A percentile compares a stretch with the other conserved stretches of the same genome.
Evolutionary conservation across 2,113 vertebrate genomes (phyloP).

Genomic region (Bubo bubo): DNA sequence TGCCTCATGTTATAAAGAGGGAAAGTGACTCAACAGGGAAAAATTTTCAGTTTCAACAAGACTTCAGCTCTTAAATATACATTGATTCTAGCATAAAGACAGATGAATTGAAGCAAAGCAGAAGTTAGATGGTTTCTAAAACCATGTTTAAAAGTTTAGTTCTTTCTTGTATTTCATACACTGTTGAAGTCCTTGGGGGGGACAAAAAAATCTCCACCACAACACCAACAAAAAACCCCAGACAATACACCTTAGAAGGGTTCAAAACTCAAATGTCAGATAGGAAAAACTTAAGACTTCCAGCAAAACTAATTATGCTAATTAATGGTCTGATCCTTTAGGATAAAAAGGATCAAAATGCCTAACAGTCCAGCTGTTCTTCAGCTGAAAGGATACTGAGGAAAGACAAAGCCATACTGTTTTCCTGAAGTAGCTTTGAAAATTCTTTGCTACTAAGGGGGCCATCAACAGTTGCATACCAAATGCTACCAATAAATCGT

Average conservation of each 20-base stretch:
- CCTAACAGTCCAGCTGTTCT: background rate
- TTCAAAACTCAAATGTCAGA: background rate
- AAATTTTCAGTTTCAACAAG: background rate
- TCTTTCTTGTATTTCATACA: background rate
- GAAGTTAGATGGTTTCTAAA: background rate
- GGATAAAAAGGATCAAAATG: background rate
- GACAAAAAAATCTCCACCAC: background rate
- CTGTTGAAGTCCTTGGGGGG: background rate
- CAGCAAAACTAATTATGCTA: background rate
- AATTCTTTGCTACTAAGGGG: background rate
- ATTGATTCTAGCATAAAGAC: background rate
- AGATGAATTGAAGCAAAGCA: background rate
- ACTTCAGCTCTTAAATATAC: background rate
- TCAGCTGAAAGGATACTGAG: background rate
- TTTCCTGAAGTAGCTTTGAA: background rate
- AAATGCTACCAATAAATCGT: background rate
- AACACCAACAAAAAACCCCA: background rate
- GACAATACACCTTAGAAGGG: background rate
- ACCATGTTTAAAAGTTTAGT: background rate
- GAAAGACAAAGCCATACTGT: constrained; percentile 26
- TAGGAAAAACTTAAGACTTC: background rate
- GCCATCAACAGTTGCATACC: background rate
- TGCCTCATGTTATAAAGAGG: background rate
- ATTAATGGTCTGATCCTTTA: background rate
- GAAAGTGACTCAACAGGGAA: background rate